Evolutionary conservation across 1,140 invertebrate genomes (phyloP).

Genomic region (Cyrtorhinus lividipennis): DNA sequence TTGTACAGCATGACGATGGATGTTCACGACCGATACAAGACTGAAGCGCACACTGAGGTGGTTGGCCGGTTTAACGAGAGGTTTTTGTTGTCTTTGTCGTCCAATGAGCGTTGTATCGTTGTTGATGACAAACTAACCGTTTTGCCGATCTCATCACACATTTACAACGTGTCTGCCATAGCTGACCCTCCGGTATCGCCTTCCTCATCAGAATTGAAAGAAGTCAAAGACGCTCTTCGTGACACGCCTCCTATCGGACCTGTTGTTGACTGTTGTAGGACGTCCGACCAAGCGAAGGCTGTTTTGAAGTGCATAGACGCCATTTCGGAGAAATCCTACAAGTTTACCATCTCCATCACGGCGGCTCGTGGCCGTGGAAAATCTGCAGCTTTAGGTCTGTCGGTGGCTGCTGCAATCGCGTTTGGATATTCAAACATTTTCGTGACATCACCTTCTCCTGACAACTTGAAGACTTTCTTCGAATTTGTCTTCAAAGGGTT

Average conservation of each 20-base stretch:
- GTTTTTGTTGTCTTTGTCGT: constrained; percentile 82
- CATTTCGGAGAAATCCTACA: constrained; percentile 80
- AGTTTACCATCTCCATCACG: constrained; percentile 85
- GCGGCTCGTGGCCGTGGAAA: constrained; percentile 95
- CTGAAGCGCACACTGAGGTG: constrained; percentile 85
- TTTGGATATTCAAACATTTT: constrained; percentile 96
- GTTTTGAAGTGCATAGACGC: constrained; percentile 89
- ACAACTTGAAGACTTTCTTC: constrained; percentile 96
- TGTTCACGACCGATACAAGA: constrained; percentile 88
- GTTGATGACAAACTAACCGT: constrained; percentile 88
- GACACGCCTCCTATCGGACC: constrained; percentile 83
- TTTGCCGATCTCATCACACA: constrained; percentile 81
- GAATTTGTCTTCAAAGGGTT: constrained; percentile 96
- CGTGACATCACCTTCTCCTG: constrained; percentile 93
- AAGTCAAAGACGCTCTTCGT: constrained; percentile 58
- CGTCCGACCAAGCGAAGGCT: constrained; percentile 85
- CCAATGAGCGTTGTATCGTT: constrained; percentile 77
- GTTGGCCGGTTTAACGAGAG: constrained; percentile 92
- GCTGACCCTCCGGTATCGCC: constrained; percentile 33
- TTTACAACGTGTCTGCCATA: constrained; percentile 58
- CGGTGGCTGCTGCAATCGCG: constrained; percentile 70
- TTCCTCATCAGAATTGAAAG: constrained; percentile 43
- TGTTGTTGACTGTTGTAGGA: constrained; percentile 83
- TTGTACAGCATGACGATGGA: constrained; percentile 97
- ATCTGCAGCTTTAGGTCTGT: constrained; percentile 91